Evolutionary conservation across 2,797 vertebrate species (phyloP).

Genomic region (Babyrousa celebensis): DNA sequence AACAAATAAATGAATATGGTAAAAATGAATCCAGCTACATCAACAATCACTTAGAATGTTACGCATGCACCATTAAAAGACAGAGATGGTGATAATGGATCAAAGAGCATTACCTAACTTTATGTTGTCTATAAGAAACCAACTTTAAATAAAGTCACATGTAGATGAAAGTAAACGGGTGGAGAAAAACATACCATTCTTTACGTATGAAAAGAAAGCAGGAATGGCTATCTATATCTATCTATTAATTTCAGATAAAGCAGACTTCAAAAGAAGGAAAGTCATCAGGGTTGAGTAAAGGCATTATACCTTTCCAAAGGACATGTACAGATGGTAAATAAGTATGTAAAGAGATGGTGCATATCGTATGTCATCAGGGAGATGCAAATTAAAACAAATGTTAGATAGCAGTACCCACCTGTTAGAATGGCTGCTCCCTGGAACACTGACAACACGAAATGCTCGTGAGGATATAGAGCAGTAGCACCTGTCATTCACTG

Average conservation of each 20-base stretch:
- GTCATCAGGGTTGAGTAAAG: background rate
- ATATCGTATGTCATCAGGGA: background rate
- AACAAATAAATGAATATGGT: background rate
- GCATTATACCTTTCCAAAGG: background rate
- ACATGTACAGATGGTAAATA: background rate
- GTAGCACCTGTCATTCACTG: background rate
- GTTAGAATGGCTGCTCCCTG: background rate
- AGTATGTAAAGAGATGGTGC: background rate
- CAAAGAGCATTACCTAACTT: background rate
- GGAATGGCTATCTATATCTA: background rate
- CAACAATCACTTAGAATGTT: background rate
- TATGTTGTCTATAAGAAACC: background rate
- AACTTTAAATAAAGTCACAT: background rate
- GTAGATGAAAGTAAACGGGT: background rate
- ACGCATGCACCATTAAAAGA: background rate
- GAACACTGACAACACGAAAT: background rate
- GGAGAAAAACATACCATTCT: background rate
- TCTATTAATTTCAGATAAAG: background rate
- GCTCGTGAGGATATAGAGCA: background rate
- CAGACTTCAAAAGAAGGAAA: background rate
- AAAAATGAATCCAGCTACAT: background rate
- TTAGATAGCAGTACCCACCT: background rate
- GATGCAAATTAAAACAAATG: background rate
- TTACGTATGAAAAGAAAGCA: background rate
- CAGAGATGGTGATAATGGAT: background rate